Evolutionary conservation across 2,888 invertebrate genomes (phyloP), one percentile per base, ranked within the genome.

Genomic region (Machimus rusticus): DNA sequence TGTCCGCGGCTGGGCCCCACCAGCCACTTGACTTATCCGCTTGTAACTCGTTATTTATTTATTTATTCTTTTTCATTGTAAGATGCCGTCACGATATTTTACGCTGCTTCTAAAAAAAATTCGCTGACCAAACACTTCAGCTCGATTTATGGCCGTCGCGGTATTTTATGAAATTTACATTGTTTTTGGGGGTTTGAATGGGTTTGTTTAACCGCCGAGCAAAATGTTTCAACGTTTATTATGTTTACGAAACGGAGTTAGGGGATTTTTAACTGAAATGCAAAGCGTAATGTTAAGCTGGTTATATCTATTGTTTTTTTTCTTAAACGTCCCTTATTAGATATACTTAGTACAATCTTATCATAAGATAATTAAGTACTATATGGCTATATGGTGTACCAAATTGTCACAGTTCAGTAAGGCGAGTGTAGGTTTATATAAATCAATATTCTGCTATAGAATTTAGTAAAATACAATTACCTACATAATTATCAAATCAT

Each of bases 11-110:
- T 51, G 51, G 16, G n/a, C 37, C 16, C 39, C 23, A 9, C 12
- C 37, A 78, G n/a, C 78, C 46, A 43, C 19, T 78, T 39, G n/a
- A 19, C 39, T 43, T 46, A 39, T 76, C 39, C 76, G 76, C 39
- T 76, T 76, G 28, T 76, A 37, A 76, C 43, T 78, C 37, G 39
- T 78, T 78, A 78, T 78, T 78, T 46, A 78, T 78, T 78, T 78
- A 78, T 78, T 78, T 78, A 78, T 78, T 78, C 78, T 37, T 28
- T 16, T 23, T 46, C 46, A 28, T 39, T 78, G 46, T 43, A 43
- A 78, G 39, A 78, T 46, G 66, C 66, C 66, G 12, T 3, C 23
- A 28, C 12, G 66, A 28, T 66, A 66, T 66, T 66, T 66, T 19
- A 66, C 28, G 19, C 19, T 19, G 9, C n/a, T 16, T 5, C 34